Evolutionary conservation across 2,797 vertebrate species (phyloP).

Genomic region (Neosilurus mollespiculum): DNA sequence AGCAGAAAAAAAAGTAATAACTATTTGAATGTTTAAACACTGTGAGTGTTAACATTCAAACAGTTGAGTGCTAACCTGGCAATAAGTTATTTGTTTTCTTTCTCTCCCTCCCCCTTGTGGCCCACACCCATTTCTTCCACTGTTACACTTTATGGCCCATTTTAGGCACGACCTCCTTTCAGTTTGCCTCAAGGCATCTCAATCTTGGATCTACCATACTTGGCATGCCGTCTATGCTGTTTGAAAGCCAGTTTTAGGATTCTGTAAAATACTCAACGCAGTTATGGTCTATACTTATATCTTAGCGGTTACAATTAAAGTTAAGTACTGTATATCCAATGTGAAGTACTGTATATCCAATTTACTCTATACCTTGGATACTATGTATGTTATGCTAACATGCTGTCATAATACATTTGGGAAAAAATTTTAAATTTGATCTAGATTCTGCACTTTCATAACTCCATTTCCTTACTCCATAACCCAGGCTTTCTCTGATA

Average conservation of each 20-base stretch:
- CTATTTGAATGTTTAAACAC: background rate
- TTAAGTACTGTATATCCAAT: constrained; percentile 34
- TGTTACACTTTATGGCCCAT: constrained; percentile 56
- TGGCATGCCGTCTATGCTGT: constrained; percentile 50
- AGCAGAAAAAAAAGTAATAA: background rate
- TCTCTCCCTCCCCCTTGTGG: background rate
- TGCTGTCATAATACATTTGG: background rate
- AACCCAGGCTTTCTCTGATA: constrained; percentile 26
- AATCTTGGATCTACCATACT: constrained; percentile 54
- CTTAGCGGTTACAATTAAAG: constrained; percentile 31
- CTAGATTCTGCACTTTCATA: constrained; percentile 30
- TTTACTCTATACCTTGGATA: background rate
- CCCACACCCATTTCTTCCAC: constrained; percentile 26
- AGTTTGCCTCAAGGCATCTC: constrained; percentile 58
- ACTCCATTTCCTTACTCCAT: constrained; percentile 15
- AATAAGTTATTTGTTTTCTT: constrained; percentile 13
- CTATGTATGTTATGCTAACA: constrained; percentile 11
- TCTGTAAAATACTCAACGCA: constrained; percentile 30
- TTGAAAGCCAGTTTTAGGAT: constrained; percentile 40
- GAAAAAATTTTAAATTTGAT: background rate
- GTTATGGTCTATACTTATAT: constrained; percentile 37
- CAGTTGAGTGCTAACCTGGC: background rate
- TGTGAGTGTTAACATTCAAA: background rate
- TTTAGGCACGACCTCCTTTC: constrained; percentile 70
- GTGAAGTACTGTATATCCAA: constrained; percentile 38